Percentiles rank a stretch among this genome's conserved stretches.
phyloP scores from a whole-genome alignment of 1,140 invertebrate genomes.

The Heliconius hermathena region DNA sequence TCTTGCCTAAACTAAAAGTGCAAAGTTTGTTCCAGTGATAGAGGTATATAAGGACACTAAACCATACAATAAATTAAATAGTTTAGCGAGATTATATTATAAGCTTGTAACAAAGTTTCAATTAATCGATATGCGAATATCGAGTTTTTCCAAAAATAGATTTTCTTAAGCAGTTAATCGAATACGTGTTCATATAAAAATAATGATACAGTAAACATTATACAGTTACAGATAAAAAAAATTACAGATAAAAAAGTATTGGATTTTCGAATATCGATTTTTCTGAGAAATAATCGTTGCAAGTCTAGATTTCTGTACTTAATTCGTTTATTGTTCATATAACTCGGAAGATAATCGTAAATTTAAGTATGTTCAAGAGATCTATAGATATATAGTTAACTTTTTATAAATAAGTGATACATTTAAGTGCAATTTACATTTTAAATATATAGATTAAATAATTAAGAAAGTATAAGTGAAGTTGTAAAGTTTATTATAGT shows the following conservation, averaged over 20 bases:
- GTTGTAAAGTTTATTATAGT: slow-evolving; percentile 33
- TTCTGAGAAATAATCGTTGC: slow-evolving; percentile 13
- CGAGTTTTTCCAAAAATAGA: neutral
- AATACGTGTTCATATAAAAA: slow-evolving; percentile 9
- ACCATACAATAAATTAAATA: slow-evolving; percentile 24
- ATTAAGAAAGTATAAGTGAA: slow-evolving; percentile 12
- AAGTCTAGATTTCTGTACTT: slow-evolving; percentile 25
- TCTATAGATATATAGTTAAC: slow-evolving; percentile 37
- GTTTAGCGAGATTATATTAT: slow-evolving; percentile 24
- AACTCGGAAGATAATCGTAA: slow-evolving; percentile 23
- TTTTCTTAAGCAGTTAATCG: neutral
- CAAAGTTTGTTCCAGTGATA: slow-evolving; percentile 74
- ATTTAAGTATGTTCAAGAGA: slow-evolving; percentile 36
- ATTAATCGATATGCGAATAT: slow-evolving; percentile 2
- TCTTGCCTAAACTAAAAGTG: slow-evolving; percentile 70
- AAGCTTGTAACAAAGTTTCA: slow-evolving; percentile 8
- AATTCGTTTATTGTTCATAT: slow-evolving; percentile 23
- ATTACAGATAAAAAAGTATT: neutral
- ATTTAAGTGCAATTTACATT: slow-evolving; percentile 52
- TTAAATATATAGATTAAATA: slow-evolving; percentile 20
- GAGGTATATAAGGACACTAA: slow-evolving; percentile 24
- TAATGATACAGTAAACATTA: neutral
- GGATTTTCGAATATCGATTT: slow-evolving; percentile 9
- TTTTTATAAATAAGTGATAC: slow-evolving; percentile 50
- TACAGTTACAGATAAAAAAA: neutral